A percentile compares a stretch with the other conserved stretches of the same genome.
Conservation (phyloP, 2,797 vertebrate genomes). For the Capromys pilorides region DNA sequence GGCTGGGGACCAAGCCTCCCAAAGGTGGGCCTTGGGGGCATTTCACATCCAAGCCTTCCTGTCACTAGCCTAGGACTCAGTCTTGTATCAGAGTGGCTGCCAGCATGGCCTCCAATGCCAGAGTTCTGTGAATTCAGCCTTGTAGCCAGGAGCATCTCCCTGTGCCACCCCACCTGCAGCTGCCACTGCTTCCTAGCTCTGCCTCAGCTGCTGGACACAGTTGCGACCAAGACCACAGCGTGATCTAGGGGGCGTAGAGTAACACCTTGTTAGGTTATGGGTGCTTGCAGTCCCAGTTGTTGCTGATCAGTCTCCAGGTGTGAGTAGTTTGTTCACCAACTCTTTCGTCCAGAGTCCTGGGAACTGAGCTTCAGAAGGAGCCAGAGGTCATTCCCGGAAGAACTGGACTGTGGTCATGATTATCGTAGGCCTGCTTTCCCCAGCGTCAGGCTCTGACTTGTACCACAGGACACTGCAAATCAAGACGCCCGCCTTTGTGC, state of each 20-base stretch:
- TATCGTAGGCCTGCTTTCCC: background rate
- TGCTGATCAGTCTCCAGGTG: background rate
- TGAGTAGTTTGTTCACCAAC: background rate
- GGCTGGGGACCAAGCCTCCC: background rate
- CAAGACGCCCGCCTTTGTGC: background rate
- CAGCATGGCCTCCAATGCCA: accelerated
- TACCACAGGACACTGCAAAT: background rate
- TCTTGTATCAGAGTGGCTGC: background rate
- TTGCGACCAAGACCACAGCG: accelerated
- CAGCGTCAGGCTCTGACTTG: background rate
- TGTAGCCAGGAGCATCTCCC: background rate
- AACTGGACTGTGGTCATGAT: background rate
- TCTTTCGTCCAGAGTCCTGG: background rate
- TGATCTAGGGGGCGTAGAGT: background rate
- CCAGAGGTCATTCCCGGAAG: background rate
- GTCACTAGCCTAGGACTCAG: background rate
- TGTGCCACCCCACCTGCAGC: background rate
- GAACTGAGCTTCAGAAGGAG: background rate
- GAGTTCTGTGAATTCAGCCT: background rate
- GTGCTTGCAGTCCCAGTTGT: background rate
- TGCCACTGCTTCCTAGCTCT: background rate
- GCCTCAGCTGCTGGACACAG: background rate
- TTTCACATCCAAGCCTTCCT: background rate
- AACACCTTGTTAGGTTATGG: background rate
- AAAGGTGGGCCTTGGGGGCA: background rate